Base-by-base conservation (phyloP, 2,888 invertebrate genomes). In the Philereme vetulata region DNA sequence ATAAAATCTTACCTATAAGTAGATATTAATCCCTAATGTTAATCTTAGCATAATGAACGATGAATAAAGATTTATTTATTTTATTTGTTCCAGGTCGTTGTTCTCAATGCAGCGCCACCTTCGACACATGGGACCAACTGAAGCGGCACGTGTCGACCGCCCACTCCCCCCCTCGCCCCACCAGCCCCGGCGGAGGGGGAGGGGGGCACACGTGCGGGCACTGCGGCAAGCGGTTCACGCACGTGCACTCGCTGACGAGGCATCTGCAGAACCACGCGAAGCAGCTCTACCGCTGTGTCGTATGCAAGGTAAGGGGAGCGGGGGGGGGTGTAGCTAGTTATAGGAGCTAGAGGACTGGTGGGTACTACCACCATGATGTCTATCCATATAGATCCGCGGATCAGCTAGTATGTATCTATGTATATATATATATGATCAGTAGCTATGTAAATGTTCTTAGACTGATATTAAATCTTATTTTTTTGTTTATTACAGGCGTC, bases 241-340 rank as follows among this genome's bases (percentile, higher is more conserved):
- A 86, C 78, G 85, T 86, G 72, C 87, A 88, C 80, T 86, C 88
- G 38, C 86, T 92, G 68, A 88, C 91, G 0, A 64, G 91, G 0
- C 92, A 92, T 75, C 80, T 88, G 78, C 90, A 90, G 76, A 92
- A 92, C 78, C 92, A 92, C 78, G 86, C 90, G 57, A 87, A 87
- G 71, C 90, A 91, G 71, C 84, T 92, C 1, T 92, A 90, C 81
- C 70, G 90, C 38, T 92, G 92, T 65, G 92, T 92, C 69, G 92
- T 92, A 0, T 92, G 92, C 75, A 92, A 91, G 87, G 88, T 75
- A 21, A 6, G 21, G 21, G 21, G 21, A 2, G 21, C 1, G 21
- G 21, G 21, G 21, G 21, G 21, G 21, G 21, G 21, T 1, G 21
- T 21, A 1, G 21, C 21, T 21, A 21, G 21, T 21, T 21, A 21